Base-by-base conservation (phyloP, 2,888 invertebrate species). In the Listrodromus nycthemerus region DNA sequence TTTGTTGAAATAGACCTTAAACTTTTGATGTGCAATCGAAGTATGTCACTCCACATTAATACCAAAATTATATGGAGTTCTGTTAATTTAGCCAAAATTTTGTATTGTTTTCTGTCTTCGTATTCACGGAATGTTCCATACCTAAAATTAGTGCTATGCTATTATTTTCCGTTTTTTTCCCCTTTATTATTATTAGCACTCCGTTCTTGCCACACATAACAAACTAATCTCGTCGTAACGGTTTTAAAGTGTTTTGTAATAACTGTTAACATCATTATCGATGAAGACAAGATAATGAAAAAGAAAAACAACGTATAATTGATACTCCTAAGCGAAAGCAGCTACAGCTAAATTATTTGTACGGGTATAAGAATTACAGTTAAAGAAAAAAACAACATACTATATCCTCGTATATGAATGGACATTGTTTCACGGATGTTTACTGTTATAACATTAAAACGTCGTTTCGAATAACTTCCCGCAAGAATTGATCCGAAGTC, bases 341-440 rank as follows among this genome's bases (percentile, higher is more conserved):
- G 75, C 65, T 71, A 52, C 73, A 69, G 41, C 71, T 69, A 78
- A 65, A 73, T 74, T 78, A 81, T 84, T 80, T 81, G 80, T 81
- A 84, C 77, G 77, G 69, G 55, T 80, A 61, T 61, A 80, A 84
- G 67, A 78, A 74, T 74, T 61, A 63, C 65, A 65, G 24, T 13
- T 33, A 65, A 78, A 52, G 61, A 61, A 37, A 37, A 21, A 33
- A 19, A 21, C 16, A 75, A 74, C 48, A 63, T 81, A 75, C 65
- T 84, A 50, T 84, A 78, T 80, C 76, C 73, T 84, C 78, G 74
- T 81, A 84, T 58, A 65, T 69, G 73, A 79, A 52, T 79, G 82
- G 61, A 58, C 55, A 74, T 69, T 73, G 58, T 67, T 76, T 77
- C 73, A 77, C 76, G 61, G 73, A 80, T 80, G 70, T 80, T 80